Conservation (phyloP, 2,888 invertebrate genomes). For the Ethmia dodecea region DNA sequence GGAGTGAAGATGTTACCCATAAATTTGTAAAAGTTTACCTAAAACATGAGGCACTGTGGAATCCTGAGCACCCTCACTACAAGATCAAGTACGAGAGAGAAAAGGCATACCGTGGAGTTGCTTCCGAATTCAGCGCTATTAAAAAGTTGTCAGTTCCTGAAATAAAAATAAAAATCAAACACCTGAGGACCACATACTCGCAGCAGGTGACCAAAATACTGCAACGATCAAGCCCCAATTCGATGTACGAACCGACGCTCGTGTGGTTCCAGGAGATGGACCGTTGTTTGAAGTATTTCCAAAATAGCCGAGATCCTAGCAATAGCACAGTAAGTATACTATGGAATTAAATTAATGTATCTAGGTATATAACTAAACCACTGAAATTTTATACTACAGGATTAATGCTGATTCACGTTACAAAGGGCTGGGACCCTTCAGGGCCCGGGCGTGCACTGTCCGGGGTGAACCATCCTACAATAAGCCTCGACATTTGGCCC, state of each 20-base stretch:
- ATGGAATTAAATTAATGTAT: too few relatives aligned
- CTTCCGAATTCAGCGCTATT: constrained; percentile 41
- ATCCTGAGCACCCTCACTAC: constrained; percentile 54
- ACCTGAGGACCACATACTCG: constrained; percentile 62
- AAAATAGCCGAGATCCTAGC: too few relatives aligned
- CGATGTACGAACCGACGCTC: constrained; percentile 52
- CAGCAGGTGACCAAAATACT: constrained; percentile 68
- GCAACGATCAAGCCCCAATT: constrained; percentile 51
- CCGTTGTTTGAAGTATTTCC: constrained; percentile 51
- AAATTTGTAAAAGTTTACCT: constrained; percentile 69
- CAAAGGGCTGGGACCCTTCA: too few relatives aligned
- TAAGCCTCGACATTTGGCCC: too few relatives aligned
- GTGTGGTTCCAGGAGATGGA: constrained; percentile 68
- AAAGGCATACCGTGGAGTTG: constrained; percentile 49
- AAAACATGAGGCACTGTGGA: constrained; percentile 70
- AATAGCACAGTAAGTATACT: too few relatives aligned
- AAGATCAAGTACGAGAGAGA: constrained; percentile 53
- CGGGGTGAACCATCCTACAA: too few relatives aligned
- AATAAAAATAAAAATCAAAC: constrained; percentile 69
- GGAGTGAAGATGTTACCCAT: constrained; percentile 55
- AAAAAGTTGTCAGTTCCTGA: constrained; percentile 48
- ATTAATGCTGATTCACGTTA: too few relatives aligned
- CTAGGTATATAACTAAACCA: too few relatives aligned
- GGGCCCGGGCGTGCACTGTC: too few relatives aligned
- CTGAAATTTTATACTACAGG: too few relatives aligned